Evolutionary conservation across 2,888 invertebrate genomes (phyloP).

Genomic region (Didymodactylos carnosus): DNA sequence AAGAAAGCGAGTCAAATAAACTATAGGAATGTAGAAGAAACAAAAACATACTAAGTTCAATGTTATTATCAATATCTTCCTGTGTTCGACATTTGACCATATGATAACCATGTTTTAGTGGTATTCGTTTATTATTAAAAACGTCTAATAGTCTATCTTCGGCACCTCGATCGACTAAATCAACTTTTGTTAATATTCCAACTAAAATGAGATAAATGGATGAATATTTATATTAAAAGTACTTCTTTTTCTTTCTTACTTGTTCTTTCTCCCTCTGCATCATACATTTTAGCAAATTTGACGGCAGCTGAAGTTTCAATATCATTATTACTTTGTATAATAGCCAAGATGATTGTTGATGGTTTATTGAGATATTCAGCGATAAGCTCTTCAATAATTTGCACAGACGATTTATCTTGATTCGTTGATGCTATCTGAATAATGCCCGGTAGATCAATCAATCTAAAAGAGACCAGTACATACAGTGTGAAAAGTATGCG

Average conservation of each 20-base stretch:
- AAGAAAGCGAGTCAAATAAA: too few relatives aligned
- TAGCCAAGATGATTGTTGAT: slow-evolving; percentile 16
- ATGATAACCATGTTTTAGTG: slow-evolving; percentile 15
- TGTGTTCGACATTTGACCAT: slow-evolving; percentile 16
- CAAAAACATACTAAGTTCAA: slow-evolving; percentile 3
- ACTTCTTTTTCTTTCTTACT: background rate
- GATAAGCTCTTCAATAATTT: slow-evolving; percentile 11
- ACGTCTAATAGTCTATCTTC: slow-evolving; percentile 9
- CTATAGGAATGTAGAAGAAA: too few relatives aligned
- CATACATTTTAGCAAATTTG: slow-evolving; percentile 12
- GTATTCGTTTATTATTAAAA: slow-evolving; percentile 11
- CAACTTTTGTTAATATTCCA: slow-evolving; percentile 17
- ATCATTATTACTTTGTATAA: slow-evolving; percentile 14
- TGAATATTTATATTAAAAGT: background rate
- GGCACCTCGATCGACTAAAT: slow-evolving; percentile 15
- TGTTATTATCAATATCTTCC: slow-evolving; percentile 7
- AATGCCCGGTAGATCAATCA: slow-evolving; percentile 17
- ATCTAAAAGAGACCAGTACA: too few relatives aligned
- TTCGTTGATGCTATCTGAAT: slow-evolving; percentile 5
- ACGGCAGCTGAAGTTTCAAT: slow-evolving; percentile 16
- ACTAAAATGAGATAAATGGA: background rate
- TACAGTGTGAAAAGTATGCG: too few relatives aligned
- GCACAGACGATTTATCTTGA: background rate
- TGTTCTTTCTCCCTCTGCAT: slow-evolving; percentile 12
- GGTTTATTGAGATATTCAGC: slow-evolving; percentile 6